Evolutionary conservation across 2,113 vertebrate genomes (phyloP), one percentile per base, ranked within the genome.

Genomic region (Polyodon spathula): DNA sequence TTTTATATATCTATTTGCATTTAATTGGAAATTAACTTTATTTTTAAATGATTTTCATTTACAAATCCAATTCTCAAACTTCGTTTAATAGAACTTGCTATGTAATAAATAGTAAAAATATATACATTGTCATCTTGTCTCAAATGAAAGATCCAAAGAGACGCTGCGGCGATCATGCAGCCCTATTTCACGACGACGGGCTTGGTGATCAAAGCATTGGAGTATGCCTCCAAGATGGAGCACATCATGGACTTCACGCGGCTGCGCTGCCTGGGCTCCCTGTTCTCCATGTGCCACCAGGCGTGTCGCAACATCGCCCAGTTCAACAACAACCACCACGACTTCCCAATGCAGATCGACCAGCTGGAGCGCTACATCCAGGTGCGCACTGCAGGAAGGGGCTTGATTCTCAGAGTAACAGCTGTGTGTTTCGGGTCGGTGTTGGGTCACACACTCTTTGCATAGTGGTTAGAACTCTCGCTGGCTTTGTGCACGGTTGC

Each of bases 161-260:
- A 99, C 57, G 73, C 84, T 1, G 90, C 93, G 1, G 88, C 86
- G 0, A 76, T 93, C 63, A 86, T 99, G 80, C 96, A 97, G 81
- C 93, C 94, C 0, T 98, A 97, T 71, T 99, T 99, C 82, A 97
- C 95, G 3, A 94, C 93, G 44, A 97, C 89, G 0, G 95, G 95
- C 12, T 80, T 99, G 63, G 95, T 99, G 54, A 95, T 91, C 75
- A 99, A 99, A 75, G 95, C 96, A 0, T 86, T 98, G 8, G 96
- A 99, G 39, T 92, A 98, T 0, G 96, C 96, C 16, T 94, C 94
- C 59, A 92, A 95, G 73, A 81, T 99, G 80, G 96, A 99, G 79
- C 96, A 99, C 78, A 99, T 99, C 52, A 99, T 99, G 95, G 96
- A 99, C 76, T 94, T 97, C 63, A 99, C 96, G 0, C 93, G 95